Evolutionary conservation across 2,888 invertebrate species (phyloP), one percentile per base, ranked within the genome.

Genomic region (Chromoteleia sp.): DNA sequence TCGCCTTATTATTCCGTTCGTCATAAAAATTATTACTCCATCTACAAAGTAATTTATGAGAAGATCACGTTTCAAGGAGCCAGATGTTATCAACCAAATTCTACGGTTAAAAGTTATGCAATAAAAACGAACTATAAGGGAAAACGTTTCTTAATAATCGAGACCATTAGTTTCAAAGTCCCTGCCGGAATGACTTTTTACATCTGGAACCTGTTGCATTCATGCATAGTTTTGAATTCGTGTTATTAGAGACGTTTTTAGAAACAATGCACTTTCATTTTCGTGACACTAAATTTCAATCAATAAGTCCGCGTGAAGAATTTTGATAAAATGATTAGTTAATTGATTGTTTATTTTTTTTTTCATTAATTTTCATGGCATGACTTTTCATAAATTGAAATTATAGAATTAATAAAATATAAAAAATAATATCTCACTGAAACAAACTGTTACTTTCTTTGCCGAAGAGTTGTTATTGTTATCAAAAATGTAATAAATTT

Each of bases 221-320:
- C 10, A 5, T n/a, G 19, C 33, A 36, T n/a, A 19, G 1, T 5
- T 19, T 33, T 2, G 33, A 7, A 39, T 25, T 14, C 14, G 33
- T 8, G n/a, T 52, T 15, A 30, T 41, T 41, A 39, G n/a, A 45
- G 30, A 33, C 12, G 45, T 21, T 45, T 61, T 14, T 12, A 30
- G 61, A 61, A 59, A 59, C 43, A 15, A 21, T 19, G 33, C 30
- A 59, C 59, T 59, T 59, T 59, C 59, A 43, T 59, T 59, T 59
- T 39, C 39, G 7, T 58, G 39, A 5, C 36, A 58, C 17, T 58
- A 39, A 15, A 21, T 39, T 41, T 41, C 33, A 33, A 2, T 6
- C n/a, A n/a, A n/a, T n/a, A n/a, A n/a, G n/a, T n/a, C n/a, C n/a
- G n/a, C 33, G 33, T n/a, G 33, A 25, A 2, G 25, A 4, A 25